Evolutionary conservation across 1,140 invertebrate genomes (phyloP).

Genomic region (Chironomus striatipennis): DNA sequence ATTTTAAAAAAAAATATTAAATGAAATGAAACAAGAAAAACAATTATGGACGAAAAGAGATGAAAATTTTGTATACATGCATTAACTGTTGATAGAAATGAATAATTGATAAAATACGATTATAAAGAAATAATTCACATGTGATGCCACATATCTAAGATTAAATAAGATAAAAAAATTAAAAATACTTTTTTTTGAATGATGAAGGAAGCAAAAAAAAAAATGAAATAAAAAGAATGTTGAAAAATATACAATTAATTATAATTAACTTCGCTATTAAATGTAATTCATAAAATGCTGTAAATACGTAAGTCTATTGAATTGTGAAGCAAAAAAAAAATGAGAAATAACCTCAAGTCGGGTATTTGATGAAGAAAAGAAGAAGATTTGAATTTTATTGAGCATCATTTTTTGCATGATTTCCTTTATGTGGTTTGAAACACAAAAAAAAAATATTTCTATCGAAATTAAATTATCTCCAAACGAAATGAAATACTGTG

Average conservation of each 20-base stretch:
- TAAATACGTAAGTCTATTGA: background rate
- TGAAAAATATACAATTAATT: slow-evolving; percentile 11
- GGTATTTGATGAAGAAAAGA: too few relatives aligned
- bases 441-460: too few relatives aligned
- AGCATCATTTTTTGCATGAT: background rate
- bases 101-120: background rate
- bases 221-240: background rate
- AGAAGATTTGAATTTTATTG: too few relatives aligned
- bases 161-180: background rate
- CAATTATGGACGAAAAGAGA: background rate
- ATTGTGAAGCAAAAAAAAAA: too few relatives aligned
- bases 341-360: too few relatives aligned
- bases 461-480: background rate
- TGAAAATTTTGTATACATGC: background rate
- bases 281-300: background rate
- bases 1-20: too few relatives aligned
- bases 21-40: too few relatives aligned
- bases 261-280: slow-evolving; percentile 9
- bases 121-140: slow-evolving; percentile 19
- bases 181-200: background rate
- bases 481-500: too few relatives aligned
- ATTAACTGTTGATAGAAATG: background rate
- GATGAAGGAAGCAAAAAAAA: background rate
- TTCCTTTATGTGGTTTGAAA: too few relatives aligned
- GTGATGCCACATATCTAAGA: slow-evolving; percentile 25